phyloP scores from a whole-genome alignment of 2,113 vertebrate genomes.

The Aramus guarauna region DNA sequence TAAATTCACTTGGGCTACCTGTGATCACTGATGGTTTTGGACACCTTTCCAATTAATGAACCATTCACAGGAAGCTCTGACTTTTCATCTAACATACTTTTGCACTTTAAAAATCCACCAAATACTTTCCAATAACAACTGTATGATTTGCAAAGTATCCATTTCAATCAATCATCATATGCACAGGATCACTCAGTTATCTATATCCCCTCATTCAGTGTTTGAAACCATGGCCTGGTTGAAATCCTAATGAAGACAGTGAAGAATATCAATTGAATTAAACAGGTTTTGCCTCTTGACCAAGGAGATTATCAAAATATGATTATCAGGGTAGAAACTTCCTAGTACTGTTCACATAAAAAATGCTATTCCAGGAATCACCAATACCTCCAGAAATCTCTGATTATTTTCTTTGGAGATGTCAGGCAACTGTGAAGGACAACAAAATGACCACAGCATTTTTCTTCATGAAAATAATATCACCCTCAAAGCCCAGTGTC shows the following conservation, averaged over 20 bases:
- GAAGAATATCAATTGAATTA: not conserved
- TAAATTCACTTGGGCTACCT: not conserved
- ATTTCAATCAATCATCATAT: not conserved
- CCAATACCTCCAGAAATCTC: not conserved
- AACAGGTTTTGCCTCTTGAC: not conserved
- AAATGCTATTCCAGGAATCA: not conserved
- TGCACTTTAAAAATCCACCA: not conserved
- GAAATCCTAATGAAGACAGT: not conserved
- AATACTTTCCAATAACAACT: not conserved
- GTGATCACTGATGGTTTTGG: not conserved
- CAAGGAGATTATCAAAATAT: not conserved
- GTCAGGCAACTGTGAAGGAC: not conserved
- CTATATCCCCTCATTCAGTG: not conserved
- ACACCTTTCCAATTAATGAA: not conserved
- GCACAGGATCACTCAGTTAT: not conserved
- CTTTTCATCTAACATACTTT: not conserved
- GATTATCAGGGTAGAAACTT: not conserved
- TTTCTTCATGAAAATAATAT: not conserved
- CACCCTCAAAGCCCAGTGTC: not conserved
- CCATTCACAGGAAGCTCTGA: not conserved
- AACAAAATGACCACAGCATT: not conserved
- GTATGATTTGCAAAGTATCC: not conserved
- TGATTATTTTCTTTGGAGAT: not conserved
- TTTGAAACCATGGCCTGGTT: not conserved
- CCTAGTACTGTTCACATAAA: not conserved